phyloP scores from a whole-genome alignment of 2,888 invertebrate species.

The Mayetiola destructor region DNA sequence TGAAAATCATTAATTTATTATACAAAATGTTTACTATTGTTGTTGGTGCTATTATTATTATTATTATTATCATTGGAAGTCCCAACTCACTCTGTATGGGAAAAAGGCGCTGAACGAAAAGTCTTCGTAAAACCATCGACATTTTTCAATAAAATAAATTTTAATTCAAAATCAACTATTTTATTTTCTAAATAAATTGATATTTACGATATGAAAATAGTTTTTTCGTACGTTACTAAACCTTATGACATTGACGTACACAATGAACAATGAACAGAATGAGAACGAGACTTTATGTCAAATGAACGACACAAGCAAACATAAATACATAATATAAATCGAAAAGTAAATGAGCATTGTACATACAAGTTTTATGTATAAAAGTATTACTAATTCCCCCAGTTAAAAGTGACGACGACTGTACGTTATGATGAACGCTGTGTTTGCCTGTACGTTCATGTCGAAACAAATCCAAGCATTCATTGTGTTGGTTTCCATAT shows the following conservation, averaged over 20 bases:
- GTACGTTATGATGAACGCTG: background rate
- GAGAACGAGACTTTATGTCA: background rate
- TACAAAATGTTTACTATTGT: no score
- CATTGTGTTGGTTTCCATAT: background rate
- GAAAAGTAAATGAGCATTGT: background rate
- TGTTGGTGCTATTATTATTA: no score
- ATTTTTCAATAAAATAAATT: background rate
- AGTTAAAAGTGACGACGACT: background rate
- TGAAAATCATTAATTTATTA: background rate
- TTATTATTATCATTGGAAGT: no score
- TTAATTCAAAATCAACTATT: no score
- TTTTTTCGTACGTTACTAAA: no score
- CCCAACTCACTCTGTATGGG: no score
- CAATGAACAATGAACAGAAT: no score
- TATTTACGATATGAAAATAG: no score
- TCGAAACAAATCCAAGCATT: background rate
- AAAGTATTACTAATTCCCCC: background rate
- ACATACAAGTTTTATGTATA: background rate
- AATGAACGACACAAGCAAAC: background rate
- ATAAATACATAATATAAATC: background rate
- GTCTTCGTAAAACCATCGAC: background rate
- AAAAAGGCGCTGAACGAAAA: no score
- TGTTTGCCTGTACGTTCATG: slow-evolving; percentile 7
- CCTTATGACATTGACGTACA: no score
- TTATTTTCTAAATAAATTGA: no score